phyloP scores from a whole-genome alignment of 2,888 invertebrate genomes.

The Megastigmus dorsalis region DNA sequence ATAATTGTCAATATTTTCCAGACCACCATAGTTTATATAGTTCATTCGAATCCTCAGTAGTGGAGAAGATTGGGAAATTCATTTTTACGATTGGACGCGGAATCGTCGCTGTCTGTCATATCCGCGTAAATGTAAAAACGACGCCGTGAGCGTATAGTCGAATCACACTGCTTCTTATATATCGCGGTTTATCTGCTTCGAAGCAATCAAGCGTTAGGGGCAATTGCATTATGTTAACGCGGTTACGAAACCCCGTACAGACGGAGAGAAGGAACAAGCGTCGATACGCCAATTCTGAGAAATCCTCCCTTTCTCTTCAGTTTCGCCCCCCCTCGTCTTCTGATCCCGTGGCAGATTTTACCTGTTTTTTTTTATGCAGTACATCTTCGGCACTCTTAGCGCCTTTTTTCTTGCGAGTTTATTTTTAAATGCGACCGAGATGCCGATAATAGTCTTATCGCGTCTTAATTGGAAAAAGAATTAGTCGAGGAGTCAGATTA shows the following conservation, averaged over 20 bases:
- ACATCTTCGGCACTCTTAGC: not conserved
- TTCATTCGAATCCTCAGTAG: too few species aligned
- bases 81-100: conserved; percentile 10
- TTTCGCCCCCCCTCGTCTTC: not conserved
- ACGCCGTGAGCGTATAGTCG: conserved; percentile 27
- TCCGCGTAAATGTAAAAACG: conserved; percentile 26
- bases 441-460: conserved; percentile 53
- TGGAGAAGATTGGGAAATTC: not conserved
- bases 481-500: conserved; percentile 10
- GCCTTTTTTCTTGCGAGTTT: not conserved
- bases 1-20: too few species aligned
- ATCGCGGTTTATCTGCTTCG: conserved; percentile 58
- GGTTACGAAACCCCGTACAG: conserved; percentile 56
- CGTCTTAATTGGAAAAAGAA: conserved; percentile 34
- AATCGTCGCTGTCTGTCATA: conserved; percentile 1
- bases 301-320: not conserved
- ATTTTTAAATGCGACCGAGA: conserved; percentile 7
- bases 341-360: not conserved
- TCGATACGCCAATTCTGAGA: conserved; percentile 6
- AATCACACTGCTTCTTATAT: conserved; percentile 39
- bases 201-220: conserved; percentile 59
- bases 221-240: conserved; percentile 62
- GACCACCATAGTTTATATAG: too few species aligned
- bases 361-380: not conserved
- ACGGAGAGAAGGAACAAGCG: conserved; percentile 26